A percentile compares a stretch with the other conserved stretches of the same genome.
phyloP scores from a whole-genome alignment of 2,113 vertebrate species.

The Poicephalus meyeri region DNA sequence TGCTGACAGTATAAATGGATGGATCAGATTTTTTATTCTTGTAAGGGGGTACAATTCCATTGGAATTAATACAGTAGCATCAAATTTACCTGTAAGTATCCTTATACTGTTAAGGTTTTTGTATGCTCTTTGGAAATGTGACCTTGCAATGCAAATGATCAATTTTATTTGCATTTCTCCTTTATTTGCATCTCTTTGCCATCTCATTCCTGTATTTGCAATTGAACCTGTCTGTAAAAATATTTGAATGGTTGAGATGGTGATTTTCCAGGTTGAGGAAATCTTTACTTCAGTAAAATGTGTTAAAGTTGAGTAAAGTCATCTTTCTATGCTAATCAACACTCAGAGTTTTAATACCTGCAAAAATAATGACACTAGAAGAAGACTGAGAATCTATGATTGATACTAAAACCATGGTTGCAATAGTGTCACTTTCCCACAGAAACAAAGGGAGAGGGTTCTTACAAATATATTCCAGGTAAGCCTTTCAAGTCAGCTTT shows the following conservation, averaged over 20 bases:
- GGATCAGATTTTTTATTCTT: background rate
- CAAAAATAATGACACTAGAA: background rate
- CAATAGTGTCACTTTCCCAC: background rate
- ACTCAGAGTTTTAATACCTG: background rate
- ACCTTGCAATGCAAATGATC: background rate
- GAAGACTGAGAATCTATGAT: background rate
- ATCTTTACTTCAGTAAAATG: background rate
- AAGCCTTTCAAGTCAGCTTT: background rate
- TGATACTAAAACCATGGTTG: background rate
- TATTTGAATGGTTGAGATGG: background rate
- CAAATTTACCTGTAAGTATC: background rate
- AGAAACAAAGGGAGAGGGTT: background rate
- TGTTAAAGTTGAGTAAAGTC: background rate
- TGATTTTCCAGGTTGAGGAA: background rate
- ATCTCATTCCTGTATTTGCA: background rate
- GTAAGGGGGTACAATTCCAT: background rate
- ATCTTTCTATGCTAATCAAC: background rate
- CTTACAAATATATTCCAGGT: background rate
- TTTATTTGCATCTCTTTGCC: background rate
- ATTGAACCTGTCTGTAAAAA: background rate
- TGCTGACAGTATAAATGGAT: background rate
- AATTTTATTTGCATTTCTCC: background rate
- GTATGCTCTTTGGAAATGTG: background rate
- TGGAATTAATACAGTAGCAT: background rate
- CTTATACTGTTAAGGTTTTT: background rate